Base-by-base conservation (phyloP, 2,113 vertebrate species). In the Onychorhynchus coronatus region DNA sequence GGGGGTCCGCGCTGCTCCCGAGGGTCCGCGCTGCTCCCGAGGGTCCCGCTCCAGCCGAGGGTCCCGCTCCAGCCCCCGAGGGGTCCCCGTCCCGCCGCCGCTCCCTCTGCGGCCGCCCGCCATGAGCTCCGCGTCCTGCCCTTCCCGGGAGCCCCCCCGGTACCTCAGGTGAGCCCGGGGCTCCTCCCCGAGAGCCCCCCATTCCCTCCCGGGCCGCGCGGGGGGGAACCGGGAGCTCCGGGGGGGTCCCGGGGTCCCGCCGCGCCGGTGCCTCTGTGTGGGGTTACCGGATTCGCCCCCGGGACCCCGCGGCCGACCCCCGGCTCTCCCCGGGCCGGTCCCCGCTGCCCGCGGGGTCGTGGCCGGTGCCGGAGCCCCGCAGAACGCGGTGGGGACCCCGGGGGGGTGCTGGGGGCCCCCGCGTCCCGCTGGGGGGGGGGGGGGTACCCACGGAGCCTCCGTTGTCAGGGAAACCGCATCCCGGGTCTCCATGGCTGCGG, bases 391-490 rank as follows among this genome's bases (percentile, higher is more conserved):
- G 56, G 14, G 37, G 63, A n/a, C 22, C 22, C 12, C 47, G 47
- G 19, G 33, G 35, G 28, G 37, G 21, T 17, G 11, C 41, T 22
- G 68, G 58, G 28, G 58, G 41, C 18, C 46, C 52, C 30, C 67
- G 31, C 25, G 18, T 5, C 13, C 62, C 39, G 15, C 19, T 6
- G 39, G 2, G 39, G 61, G 37, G 56, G 37, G 56, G 21, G 1
- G 7, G 24, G 66, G 71, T 66, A 85, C 88, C 88, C 56, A 5
- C 87, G 66, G 56, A 85, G 56, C 67, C 30, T n/a, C 93, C 8
- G 95, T 96, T 94, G 76, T 91, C 91, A 41, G 4, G 61, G 95
- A 77, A 91, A 95, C 95, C 16, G 91, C 47, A 91, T 79, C 88
- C 80, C 85, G 62, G 80, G 37, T 89, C 85, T 66, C 80, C 88